Base-by-base conservation (phyloP, 2,888 invertebrate genomes). In the Embidobia sp. region DNA sequence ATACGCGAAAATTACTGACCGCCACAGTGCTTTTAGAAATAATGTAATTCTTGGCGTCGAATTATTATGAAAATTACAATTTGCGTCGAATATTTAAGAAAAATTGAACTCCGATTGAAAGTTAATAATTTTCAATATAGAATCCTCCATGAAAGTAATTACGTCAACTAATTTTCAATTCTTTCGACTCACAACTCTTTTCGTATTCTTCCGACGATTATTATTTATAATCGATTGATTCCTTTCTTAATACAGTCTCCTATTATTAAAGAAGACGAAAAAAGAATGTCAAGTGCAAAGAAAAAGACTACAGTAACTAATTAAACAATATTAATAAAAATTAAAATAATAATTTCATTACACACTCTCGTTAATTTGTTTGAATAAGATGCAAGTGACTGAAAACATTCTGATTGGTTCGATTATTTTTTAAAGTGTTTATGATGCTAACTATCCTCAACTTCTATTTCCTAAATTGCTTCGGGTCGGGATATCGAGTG, bases 81-180 rank as follows among this genome's bases (percentile, higher is more conserved):
- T n/a, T n/a, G n/a, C n/a, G n/a, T n/a, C n/a, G 29, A 37, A 35
- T 33, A 53, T 53, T 53, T 53, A 42, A 27, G 16, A 27, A 55
- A 27, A 55, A 55, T 55, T 16, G 26, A 13, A 6, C 13, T 16
- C 3, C 4, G 6, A 2, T 15, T 15, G 40, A 55, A 55, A 35
- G 15, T 53, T 13, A 31, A 31, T 5, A 13, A 5, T n/a, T 35
- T 19, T 26, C 8, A 13, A 10, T 26, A 35, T 53, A 26, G 22
- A 33, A 31, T 11, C 11, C 11, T 2, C n/a, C 18, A n/a, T 33
- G 5, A 22, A 22, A 8, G 5, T 49, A 49, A 33, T 49, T 49
- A 31, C 49, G 15, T 18, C 18, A 44, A 44, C 42, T 44, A 49
- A 33, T 49, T 49, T 15, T 11, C 31, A 27, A 33, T 48, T 29